These are phyloP conservation scores for Mantis religiosa DNA, from an alignment of 2,888 invertebrate species.

Conservation along the genomic window DNA sequence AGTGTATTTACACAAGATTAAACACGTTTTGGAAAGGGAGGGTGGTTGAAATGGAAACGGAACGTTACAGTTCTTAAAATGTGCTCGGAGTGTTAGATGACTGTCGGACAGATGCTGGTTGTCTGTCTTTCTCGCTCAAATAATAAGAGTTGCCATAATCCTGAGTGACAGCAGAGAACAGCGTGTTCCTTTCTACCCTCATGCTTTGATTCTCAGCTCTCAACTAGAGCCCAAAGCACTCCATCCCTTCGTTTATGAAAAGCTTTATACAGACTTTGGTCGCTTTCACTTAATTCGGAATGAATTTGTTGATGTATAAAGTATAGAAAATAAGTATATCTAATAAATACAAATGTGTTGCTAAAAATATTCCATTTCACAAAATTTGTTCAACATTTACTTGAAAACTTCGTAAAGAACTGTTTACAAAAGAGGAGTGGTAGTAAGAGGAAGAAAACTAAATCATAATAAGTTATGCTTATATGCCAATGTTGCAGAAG, in stretches of 20 bases:
- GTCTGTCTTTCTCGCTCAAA: neutral
- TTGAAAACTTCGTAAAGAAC: too few relatives aligned
- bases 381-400: too few relatives aligned
- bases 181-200: neutral
- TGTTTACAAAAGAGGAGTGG: too few relatives aligned
- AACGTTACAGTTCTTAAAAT: neutral
- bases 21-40: neutral
- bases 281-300: neutral
- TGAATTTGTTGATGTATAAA: neutral
- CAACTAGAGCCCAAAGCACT: neutral
- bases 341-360: too few relatives aligned
- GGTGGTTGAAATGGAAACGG: neutral
- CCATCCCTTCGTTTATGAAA: neutral
- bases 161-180: neutral
- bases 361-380: too few relatives aligned
- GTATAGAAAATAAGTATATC: too few relatives aligned
- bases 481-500: too few relatives aligned
- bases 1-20: neutral
- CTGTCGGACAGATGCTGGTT: neutral
- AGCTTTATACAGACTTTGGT: neutral
- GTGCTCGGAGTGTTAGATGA: neutral
- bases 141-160: neutral
- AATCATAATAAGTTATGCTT: too few relatives aligned
- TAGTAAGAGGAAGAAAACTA: too few relatives aligned
- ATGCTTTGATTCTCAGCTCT: neutral